Percentiles rank a stretch among this genome's conserved stretches.
phyloP scores from a whole-genome alignment of 2,797 vertebrate genomes.

The Peromyscus melanophrys region DNA sequence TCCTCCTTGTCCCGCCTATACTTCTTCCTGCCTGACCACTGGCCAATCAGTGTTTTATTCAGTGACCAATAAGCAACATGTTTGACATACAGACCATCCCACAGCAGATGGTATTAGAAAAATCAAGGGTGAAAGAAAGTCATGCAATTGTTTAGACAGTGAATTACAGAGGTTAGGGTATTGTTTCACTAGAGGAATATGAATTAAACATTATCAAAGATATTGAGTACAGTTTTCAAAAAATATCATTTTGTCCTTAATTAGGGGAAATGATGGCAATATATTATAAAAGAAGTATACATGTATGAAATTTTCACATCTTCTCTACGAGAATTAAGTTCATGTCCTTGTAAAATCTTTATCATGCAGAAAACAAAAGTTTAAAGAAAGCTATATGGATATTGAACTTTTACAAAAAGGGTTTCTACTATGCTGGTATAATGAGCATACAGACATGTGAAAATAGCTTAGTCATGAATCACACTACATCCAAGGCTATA shows the following conservation, averaged over 20 bases:
- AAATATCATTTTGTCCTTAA: constrained; percentile 56
- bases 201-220: constrained; percentile 59
- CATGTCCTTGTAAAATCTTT: background rate
- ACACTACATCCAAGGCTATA: background rate
- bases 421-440: background rate
- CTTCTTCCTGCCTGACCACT: too few relatives aligned
- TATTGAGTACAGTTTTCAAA: constrained; percentile 36
- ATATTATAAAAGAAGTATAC: background rate
- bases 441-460: background rate
- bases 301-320: background rate
- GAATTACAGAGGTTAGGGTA: constrained; percentile 64
- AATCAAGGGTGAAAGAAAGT: constrained; percentile 68
- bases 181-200: constrained; percentile 44
- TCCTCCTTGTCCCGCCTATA: too few relatives aligned
- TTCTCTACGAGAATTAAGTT: background rate
- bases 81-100: too few relatives aligned
- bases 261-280: constrained; percentile 23
- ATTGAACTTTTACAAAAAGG: background rate
- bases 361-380: background rate
- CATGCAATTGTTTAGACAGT: constrained; percentile 69
- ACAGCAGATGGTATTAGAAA: constrained; percentile 69
- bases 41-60: too few relatives aligned
- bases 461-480: too few relatives aligned
- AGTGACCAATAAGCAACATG: too few relatives aligned
- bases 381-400: background rate